Base-by-base conservation (phyloP, 2,113 vertebrate species). In the Ancistrus triradiatus region DNA sequence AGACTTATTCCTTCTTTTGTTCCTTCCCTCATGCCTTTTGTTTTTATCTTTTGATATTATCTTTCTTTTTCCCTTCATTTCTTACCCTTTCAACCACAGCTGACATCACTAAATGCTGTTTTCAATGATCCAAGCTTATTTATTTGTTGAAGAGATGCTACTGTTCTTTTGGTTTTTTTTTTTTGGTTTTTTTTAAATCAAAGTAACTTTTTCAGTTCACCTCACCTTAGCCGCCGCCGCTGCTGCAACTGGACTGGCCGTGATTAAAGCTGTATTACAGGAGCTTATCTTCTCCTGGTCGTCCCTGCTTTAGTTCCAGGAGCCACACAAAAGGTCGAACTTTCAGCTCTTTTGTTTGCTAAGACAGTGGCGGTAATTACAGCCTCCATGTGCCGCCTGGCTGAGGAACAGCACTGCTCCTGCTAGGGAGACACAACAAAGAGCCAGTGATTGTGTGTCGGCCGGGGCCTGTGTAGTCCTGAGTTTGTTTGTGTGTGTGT, bases 191-290 rank as follows among this genome's bases (percentile, higher is more conserved):
- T 37, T 8, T 37, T 38, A 42, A n/a, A n/a, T n/a, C n/a, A n/a
- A n/a, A n/a, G n/a, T n/a, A n/a, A n/a, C n/a, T n/a, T n/a, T n/a
- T n/a, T n/a, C 11, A 51, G 18, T 11, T 37, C 9, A 46, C 3
- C 47, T 33, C 51, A 25, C 27, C 5, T n/a, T 27, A 7, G 25
- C 43, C 35, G 25, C 35, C 28, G 7, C 43, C 35, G 25, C 35
- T 22, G 7, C 46, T 67, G 18, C 21, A 44, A 46, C 35, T 43
- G 60, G 17, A n/a, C 21, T 7, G 4, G 9, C 57, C 63, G 43
- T 48, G 53, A 68, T 68, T 63, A 73, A 38, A 73, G 38, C 27
- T 57, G 43, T 43, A 49, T 38, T 47, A 67, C 58, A 72, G 61
- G 38, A 62, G 35, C 66, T 69, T 62, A 62, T 69, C 59, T 56